Conservation (phyloP, 2,113 vertebrate species). For the Apteryx owenii region DNA sequence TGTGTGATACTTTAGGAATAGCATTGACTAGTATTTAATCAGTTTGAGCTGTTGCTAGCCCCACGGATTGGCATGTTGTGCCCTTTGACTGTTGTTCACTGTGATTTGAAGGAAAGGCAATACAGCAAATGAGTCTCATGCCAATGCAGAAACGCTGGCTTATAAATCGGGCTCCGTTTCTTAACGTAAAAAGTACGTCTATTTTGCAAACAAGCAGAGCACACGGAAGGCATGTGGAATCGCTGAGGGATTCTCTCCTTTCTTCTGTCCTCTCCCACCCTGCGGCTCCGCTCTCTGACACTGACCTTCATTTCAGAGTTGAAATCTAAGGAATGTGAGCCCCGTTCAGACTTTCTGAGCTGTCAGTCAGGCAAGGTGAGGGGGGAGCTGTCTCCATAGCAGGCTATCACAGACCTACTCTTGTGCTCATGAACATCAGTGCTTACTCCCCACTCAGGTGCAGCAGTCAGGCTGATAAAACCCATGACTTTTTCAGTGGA, state of each 20-base stretch:
- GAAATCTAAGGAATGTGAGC: not conserved
- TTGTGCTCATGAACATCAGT: not conserved
- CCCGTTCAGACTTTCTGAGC: not conserved
- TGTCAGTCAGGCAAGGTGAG: not conserved
- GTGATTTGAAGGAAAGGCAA: not conserved
- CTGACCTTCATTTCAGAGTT: not conserved
- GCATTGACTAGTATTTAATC: not conserved
- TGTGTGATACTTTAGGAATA: not conserved
- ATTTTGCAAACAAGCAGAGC: not conserved
- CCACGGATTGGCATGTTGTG: not conserved
- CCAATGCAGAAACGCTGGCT: not conserved
- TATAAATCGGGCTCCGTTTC: not conserved
- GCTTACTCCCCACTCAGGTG: not conserved
- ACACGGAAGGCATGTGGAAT: rapidly evolving
- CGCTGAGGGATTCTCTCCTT: not conserved
- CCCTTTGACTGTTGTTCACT: not conserved
- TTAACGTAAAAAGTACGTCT: not conserved
- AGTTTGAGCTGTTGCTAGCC: not conserved
- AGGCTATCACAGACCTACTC: not conserved
- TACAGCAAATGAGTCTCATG: not conserved
- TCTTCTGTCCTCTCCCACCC: not conserved
- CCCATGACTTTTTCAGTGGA: not conserved
- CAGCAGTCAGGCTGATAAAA: not conserved
- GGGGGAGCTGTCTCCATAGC: rapidly evolving
- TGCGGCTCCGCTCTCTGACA: not conserved